Conservation (phyloP, 2,888 invertebrate genomes). For the Cheilosia vulpina region DNA sequence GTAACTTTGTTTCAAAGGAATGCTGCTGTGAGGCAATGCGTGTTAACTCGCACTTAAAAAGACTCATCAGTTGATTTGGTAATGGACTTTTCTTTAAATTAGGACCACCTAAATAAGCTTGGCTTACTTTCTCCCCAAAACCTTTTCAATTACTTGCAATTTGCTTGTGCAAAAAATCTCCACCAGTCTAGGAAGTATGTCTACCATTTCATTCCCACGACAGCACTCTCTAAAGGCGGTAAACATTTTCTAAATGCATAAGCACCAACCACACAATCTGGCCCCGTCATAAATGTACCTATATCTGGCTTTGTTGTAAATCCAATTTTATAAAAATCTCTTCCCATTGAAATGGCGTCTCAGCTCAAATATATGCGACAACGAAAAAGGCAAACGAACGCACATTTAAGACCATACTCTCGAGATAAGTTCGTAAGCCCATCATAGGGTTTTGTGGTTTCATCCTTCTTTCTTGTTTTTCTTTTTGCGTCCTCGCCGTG, state of each 20-base stretch:
- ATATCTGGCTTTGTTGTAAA: constrained; percentile 27
- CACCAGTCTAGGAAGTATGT: no score
- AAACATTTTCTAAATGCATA: neutral
- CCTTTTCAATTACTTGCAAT: no score
- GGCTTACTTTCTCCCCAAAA: no score
- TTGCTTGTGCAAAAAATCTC: no score
- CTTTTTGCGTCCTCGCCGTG: neutral
- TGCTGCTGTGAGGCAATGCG: no score
- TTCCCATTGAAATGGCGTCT: constrained; percentile 11
- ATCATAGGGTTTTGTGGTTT: constrained; percentile 69
- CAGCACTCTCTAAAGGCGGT: neutral
- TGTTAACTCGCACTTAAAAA: no score
- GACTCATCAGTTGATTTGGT: no score
- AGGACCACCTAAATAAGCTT: no score
- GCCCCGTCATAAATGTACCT: neutral
- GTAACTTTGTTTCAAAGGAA: no score
- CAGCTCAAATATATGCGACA: constrained; percentile 1
- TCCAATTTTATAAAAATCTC: constrained; percentile 55
- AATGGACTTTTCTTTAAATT: no score
- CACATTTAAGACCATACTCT: constrained; percentile 56
- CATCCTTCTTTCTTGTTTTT: constrained; percentile 42
- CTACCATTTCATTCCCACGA: no score
- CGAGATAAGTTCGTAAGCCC: constrained; percentile 73
- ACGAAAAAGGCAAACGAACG: constrained; percentile 63
- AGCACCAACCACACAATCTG: neutral